phyloP scores from a whole-genome alignment of 2,797 vertebrate species.

The Margarornis squamiger region DNA sequence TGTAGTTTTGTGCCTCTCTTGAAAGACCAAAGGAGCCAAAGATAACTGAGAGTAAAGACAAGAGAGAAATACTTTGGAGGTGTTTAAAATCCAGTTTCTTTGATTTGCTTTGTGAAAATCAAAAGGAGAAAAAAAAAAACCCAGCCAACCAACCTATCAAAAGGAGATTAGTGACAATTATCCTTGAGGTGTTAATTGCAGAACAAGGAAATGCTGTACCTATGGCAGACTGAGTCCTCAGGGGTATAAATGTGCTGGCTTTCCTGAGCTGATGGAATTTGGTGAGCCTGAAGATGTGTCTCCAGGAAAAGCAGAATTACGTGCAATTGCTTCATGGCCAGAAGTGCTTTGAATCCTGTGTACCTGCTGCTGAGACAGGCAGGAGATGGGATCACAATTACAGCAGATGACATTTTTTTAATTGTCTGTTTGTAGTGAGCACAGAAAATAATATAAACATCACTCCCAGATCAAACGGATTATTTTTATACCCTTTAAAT shows the following conservation, averaged over 20 bases:
- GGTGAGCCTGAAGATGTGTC: slow-evolving; percentile 43
- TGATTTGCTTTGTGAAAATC: slow-evolving; percentile 10
- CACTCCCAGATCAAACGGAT: slow-evolving; percentile 54
- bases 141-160: slow-evolving; percentile 37
- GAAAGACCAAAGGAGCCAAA: neutral
- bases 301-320: slow-evolving; percentile 64
- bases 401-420: slow-evolving; percentile 44
- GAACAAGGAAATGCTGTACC: slow-evolving; percentile 81
- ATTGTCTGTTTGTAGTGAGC: slow-evolving; percentile 58
- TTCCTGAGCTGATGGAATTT: neutral
- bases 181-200: slow-evolving; percentile 76
- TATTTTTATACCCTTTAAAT: slow-evolving; percentile 52
- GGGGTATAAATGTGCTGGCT: slow-evolving; percentile 28
- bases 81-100: slow-evolving; percentile 11
- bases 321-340: slow-evolving; percentile 39
- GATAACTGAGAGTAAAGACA: neutral
- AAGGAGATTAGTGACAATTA: slow-evolving; percentile 57
- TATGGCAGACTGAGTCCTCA: neutral
- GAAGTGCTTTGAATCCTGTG: slow-evolving; percentile 55
- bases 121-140: neutral
- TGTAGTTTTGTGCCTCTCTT: neutral
- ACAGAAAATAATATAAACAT: slow-evolving; percentile 59
- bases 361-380: slow-evolving; percentile 45
- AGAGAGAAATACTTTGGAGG: neutral
- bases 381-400: slow-evolving; percentile 48